phyloP scores from a whole-genome alignment of 2,113 vertebrate species.

The Pyrgilauda ruficollis region DNA sequence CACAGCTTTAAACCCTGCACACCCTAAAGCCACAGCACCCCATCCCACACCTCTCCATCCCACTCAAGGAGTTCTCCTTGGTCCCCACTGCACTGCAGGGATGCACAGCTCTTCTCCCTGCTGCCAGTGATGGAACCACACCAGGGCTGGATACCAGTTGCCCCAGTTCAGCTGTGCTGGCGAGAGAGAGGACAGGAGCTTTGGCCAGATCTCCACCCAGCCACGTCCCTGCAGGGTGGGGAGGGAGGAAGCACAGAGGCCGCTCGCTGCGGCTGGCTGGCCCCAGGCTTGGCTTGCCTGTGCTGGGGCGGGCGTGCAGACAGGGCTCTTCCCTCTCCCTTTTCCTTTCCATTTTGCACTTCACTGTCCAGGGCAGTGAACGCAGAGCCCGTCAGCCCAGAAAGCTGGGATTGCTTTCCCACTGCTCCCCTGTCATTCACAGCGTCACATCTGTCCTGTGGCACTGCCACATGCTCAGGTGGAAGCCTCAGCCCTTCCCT shows the following conservation, averaged over 20 bases:
- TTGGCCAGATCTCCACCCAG: constrained; percentile 43
- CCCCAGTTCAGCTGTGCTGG: neutral
- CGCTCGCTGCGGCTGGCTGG: neutral
- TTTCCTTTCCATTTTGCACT: neutral
- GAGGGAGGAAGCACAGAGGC: constrained; percentile 32
- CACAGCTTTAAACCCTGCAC: neutral
- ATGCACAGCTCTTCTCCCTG: neutral
- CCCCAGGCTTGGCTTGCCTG: neutral
- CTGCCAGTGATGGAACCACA: accelerated
- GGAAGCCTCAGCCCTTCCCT: neutral
- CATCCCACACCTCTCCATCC: neutral
- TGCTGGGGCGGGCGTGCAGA: neutral
- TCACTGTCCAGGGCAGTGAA: accelerated
- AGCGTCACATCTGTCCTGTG: accelerated
- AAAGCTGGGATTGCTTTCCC: neutral
- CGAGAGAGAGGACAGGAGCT: neutral
- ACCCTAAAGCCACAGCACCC: neutral
- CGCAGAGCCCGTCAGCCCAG: neutral
- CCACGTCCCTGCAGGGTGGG: constrained; percentile 19
- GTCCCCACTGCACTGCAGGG: accelerated
- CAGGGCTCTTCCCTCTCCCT: neutral
- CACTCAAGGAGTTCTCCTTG: neutral
- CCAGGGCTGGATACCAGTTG: neutral
- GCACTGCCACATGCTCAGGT: neutral
- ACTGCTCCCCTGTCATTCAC: accelerated